Conservation (phyloP, 2,113 vertebrate genomes). For the Zingel zingel region DNA sequence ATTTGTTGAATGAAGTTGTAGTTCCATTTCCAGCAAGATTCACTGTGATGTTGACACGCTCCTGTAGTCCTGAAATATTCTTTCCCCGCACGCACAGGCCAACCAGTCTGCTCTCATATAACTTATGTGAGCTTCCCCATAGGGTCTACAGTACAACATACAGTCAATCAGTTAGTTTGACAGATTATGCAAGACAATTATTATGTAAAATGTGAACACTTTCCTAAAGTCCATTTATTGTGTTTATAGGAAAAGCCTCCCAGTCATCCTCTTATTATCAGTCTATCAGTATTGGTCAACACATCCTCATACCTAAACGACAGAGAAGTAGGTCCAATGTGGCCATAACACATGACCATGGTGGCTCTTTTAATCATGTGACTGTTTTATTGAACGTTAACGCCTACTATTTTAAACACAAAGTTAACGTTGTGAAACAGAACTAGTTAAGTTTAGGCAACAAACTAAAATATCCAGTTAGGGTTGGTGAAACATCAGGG, state of each 20-base stretch:
- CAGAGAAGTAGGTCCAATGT: too few relatives aligned
- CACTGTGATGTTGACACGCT: conserved; percentile 65
- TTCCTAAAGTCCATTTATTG: not conserved
- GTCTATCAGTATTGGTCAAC: not conserved
- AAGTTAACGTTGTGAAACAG: too few relatives aligned
- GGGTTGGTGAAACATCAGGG: too few relatives aligned
- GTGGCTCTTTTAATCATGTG: too few relatives aligned
- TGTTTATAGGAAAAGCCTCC: not conserved
- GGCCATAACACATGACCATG: too few relatives aligned
- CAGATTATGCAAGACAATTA: not conserved
- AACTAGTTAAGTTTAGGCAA: too few relatives aligned
- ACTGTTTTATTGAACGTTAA: too few relatives aligned
- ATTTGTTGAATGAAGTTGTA: not conserved
- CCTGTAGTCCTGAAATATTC: conserved; percentile 11
- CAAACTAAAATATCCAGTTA: too few relatives aligned
- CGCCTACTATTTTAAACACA: too few relatives aligned
- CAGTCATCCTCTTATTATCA: not conserved
- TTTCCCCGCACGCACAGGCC: conserved; percentile 41
- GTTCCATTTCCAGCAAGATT: conserved; percentile 25
- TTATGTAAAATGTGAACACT: not conserved
- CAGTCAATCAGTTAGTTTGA: not conserved
- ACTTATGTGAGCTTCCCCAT: fast-evolving
- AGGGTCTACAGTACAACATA: conserved; percentile 20
- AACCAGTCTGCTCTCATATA: conserved; percentile 46
- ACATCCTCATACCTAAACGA: too few relatives aligned